Evolutionary conservation across 1,140 invertebrate species (phyloP).

Genomic region (Drosophila ficusphila): DNA sequence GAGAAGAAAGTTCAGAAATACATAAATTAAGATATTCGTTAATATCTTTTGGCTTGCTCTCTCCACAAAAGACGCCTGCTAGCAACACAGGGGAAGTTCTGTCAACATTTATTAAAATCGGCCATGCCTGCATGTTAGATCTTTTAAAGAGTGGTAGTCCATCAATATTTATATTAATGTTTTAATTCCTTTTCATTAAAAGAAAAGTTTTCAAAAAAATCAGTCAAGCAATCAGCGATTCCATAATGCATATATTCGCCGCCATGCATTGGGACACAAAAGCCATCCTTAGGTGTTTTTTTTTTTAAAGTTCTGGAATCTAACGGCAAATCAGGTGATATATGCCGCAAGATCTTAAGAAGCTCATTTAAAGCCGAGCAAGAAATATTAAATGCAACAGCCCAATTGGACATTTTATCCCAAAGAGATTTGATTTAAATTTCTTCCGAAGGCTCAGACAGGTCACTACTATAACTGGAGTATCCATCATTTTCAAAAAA

Average conservation of each 20-base stretch:
- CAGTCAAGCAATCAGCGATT: too few species aligned
- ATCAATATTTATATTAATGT: slow-evolving; percentile 21
- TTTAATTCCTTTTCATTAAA: slow-evolving; percentile 2
- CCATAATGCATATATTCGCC: slow-evolving; percentile 12
- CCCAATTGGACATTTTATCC: background rate
- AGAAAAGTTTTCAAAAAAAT: slow-evolving; percentile 7
- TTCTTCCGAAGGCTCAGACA: too few species aligned
- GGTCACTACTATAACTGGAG: too few species aligned
- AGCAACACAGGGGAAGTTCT: background rate
- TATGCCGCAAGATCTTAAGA: slow-evolving; percentile 1
- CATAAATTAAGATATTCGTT: slow-evolving; percentile 2
- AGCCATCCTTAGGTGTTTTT: slow-evolving; percentile 1
- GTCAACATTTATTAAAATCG: background rate
- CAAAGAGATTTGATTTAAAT: background rate
- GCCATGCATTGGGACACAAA: slow-evolving; percentile 5
- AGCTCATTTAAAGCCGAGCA: slow-evolving; percentile 14
- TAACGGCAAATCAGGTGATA: background rate
- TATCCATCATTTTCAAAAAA: too few species aligned
- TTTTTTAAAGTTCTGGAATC: slow-evolving; percentile 8
- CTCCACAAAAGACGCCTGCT: background rate
- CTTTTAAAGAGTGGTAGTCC: slow-evolving; percentile 12
- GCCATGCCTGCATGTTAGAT: slow-evolving; percentile 6
- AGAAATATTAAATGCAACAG: slow-evolving; percentile 4
- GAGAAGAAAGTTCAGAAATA: background rate
- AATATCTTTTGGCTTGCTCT: background rate